These are phyloP conservation scores for Malurus leucopterus DNA, from an alignment of 2,797 vertebrate species.

Conservation along the genomic window DNA sequence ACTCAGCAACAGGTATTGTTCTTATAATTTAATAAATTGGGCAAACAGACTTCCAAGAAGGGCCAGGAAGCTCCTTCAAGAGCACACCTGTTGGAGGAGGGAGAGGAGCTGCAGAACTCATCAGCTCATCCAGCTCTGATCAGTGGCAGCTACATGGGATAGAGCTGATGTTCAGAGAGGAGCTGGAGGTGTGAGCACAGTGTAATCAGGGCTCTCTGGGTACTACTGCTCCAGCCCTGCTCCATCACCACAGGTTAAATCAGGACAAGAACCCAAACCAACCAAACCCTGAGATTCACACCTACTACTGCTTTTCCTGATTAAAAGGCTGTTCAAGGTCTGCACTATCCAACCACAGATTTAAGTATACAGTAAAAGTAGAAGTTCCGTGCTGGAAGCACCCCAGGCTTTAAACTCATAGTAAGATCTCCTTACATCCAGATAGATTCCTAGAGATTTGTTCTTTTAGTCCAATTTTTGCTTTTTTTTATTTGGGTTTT, in stretches of 20 bases:
- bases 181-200: neutral
- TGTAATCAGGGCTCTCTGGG: neutral
- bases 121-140: neutral
- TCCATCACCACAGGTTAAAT: neutral
- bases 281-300: neutral
- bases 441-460: neutral
- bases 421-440: neutral
- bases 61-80: neutral
- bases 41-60: neutral
- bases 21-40: neutral
- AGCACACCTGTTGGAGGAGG: accelerated
- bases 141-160: neutral
- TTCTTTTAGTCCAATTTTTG: neutral
- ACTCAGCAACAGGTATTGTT: neutral
- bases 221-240: neutral
- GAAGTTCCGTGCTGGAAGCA: neutral
- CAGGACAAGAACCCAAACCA: neutral
- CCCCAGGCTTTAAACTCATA: neutral
- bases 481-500: neutral
- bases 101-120: neutral
- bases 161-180: neutral
- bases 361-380: accelerated
- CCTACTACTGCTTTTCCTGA: neutral
- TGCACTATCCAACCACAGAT: neutral
- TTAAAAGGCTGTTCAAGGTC: neutral